Evolutionary conservation across 1,140 invertebrate genomes (phyloP).

Genomic region (Procambarus clarkii): DNA sequence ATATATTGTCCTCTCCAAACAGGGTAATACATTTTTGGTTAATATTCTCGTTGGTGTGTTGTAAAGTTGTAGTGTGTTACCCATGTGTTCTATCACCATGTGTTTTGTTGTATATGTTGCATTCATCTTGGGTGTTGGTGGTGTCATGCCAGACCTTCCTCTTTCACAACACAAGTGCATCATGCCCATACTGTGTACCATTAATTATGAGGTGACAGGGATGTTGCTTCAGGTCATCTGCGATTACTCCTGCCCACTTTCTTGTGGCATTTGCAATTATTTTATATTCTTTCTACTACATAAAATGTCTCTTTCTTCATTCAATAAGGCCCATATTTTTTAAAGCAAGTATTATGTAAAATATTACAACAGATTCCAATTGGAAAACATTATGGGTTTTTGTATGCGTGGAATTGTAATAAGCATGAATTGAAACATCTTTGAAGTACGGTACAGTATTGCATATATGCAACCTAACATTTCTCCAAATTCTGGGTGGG

Average conservation of each 20-base stretch:
- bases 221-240: neutral
- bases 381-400: too few relatives aligned
- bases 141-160: neutral
- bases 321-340: too few relatives aligned
- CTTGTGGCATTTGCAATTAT: neutral
- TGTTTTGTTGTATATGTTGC: neutral
- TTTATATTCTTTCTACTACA: neutral
- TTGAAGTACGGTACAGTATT: too few relatives aligned
- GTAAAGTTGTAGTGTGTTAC: neutral
- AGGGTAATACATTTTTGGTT: neutral
- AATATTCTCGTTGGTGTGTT: neutral
- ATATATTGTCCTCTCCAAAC: neutral
- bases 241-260: neutral
- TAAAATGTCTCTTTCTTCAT: neutral
- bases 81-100: neutral
- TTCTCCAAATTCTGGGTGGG: too few relatives aligned
- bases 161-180: neutral
- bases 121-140: neutral
- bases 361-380: too few relatives aligned
- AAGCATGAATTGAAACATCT: too few relatives aligned
- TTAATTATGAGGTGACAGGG: conserved; percentile 28
- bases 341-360: too few relatives aligned
- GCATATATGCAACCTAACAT: too few relatives aligned
- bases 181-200: conserved; percentile 2
- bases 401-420: too few relatives aligned